Base-by-base conservation (phyloP, 2,888 invertebrate species). In the Cephus sareptanus region DNA sequence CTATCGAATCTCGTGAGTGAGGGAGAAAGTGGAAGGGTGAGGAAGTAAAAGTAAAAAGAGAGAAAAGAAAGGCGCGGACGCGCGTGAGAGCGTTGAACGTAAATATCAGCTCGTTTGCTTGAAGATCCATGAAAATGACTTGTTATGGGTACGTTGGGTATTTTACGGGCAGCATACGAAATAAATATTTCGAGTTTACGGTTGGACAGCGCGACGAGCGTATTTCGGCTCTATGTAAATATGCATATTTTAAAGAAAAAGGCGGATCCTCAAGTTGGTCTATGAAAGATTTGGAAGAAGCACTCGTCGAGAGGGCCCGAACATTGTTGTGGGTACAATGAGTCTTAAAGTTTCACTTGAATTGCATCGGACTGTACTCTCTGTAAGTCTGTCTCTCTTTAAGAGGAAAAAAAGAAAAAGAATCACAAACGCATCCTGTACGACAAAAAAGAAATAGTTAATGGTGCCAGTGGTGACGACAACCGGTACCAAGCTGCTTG, bases 161-260 rank as follows among this genome's bases (percentile, higher is more conserved):
- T 84, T 88, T 88, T 87, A 87, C 82, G 83, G 78, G 83, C 80
- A 78, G 77, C 83, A 85, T 88, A 84, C 82, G 85, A 85, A 85
- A 88, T 87, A 88, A 88, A 88, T 87, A 87, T 88, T 87, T 86
- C 85, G 85, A 86, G 77, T 87, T 86, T 86, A 87, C 83, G 84
- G 82, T 83, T 82, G 81, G 81, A 71, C 81, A 13, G 71, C 35
- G 56, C 23, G 56, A 56, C 56, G 56, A 9, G 9, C 56, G 23
- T 9, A 23, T 56, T 56, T 23, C 71, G 73, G 81, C 76, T 75
- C 31, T 71, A 71, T 33, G 71, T 71, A 71, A 71, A 71, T 71
- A 31, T 33, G 85, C 79, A 83, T 83, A 85, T 87, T 87, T 33
- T 0, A 33, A 33, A 34, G 86, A 87, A 87, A 84, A 83, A 82